Conservation (phyloP, 2,113 vertebrate genomes). For the rabbit (Oryctolagus cuniculus) region DNA sequence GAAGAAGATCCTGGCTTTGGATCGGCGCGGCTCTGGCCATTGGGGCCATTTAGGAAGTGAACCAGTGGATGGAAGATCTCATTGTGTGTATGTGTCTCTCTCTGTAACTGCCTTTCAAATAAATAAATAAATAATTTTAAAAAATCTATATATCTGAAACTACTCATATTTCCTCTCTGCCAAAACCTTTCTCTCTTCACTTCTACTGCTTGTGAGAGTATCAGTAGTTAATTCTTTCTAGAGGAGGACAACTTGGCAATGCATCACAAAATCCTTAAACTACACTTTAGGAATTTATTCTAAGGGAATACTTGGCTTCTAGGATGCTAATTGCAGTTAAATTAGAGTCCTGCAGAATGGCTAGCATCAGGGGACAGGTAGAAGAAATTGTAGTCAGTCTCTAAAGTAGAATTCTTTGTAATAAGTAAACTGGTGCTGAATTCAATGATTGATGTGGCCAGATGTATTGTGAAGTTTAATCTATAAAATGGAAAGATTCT, state of each 20-base stretch:
- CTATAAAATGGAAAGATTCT: neutral
- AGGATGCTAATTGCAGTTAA: neutral
- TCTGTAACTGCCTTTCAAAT: no score
- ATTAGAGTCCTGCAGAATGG: neutral
- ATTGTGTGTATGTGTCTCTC: no score
- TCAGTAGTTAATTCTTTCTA: neutral
- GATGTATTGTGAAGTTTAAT: neutral
- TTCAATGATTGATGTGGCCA: slow-evolving; percentile 11
- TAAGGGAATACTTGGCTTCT: slow-evolving; percentile 30
- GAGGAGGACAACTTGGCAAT: neutral
- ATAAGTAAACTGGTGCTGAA: neutral
- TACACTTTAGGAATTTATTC: neutral
- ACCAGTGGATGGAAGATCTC: no score
- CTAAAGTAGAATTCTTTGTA: neutral
- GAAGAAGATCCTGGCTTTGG: no score
- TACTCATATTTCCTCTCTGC: neutral
- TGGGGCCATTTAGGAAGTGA: no score
- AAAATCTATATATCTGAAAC: neutral
- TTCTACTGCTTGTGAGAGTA: neutral
- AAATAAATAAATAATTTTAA: no score
- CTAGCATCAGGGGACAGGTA: neutral
- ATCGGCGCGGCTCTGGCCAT: no score
- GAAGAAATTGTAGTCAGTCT: neutral
- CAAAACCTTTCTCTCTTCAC: neutral
- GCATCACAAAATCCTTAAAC: neutral